Evolutionary conservation across 2,888 invertebrate species (phyloP), one percentile per base, ranked within the genome.

Genomic region (Ischnura elegans): DNA sequence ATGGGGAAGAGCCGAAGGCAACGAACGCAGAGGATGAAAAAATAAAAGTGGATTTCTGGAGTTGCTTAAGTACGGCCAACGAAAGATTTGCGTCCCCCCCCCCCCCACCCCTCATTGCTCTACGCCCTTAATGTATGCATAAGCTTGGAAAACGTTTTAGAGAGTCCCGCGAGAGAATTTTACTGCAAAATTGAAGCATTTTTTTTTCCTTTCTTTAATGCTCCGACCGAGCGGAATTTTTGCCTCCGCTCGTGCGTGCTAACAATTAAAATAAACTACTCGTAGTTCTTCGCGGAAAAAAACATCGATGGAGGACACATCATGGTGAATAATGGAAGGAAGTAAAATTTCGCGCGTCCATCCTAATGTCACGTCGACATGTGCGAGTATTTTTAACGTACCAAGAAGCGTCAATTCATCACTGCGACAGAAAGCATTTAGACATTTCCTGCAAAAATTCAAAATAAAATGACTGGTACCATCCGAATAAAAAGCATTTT

Each of bases 141-240:
- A 76, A 76, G 10, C 76, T 76, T 76, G 76, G 16, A 76, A 76
- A 76, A 36, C 76, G 36, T 76, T 76, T 76, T 76, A 36, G 36
- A 29, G 76, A 10, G 5, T n/a, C 61, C 25, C 61, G 61, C 6
- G 36, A 16, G n/a, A 76, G 36, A 36, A 36, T 76, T 76, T 76
- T 76, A 76, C 16, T 76, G 8, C 51, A 19, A 51, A 51, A 19
- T 13, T 51, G 13, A 19, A 19, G 4, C 16, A 36, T 36, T 76
- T 76, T 76, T 76, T 61, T 61, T 8, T 61, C n/a, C 25, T n/a
- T n/a, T n/a, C n/a, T n/a, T n/a, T 21, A 76, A 36, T 29, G 16
- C 36, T 76, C 76, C 76, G 25, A 0, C 76, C 61, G 25, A 61
- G 36, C 13, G 10, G 36, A n/a, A 76, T 36, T 10, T 76, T 36